Conservation (phyloP, 2,113 vertebrate genomes). For the Ranitomeya imitator region DNA sequence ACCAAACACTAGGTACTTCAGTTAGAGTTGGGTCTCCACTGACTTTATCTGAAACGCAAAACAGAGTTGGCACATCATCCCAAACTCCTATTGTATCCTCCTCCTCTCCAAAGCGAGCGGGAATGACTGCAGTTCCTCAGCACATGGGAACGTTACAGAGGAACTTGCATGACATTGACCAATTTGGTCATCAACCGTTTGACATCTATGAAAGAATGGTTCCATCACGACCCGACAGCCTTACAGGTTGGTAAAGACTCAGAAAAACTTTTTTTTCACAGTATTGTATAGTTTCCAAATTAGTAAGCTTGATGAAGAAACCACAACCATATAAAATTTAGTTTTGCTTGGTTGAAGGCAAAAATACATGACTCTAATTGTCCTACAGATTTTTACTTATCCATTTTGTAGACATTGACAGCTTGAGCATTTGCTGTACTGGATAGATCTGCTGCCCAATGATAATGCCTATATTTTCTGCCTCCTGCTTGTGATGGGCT, state of each 20-base stretch:
- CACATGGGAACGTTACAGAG: slow-evolving; percentile 87
- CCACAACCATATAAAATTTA: no score
- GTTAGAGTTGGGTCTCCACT: slow-evolving; percentile 84
- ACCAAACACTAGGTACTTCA: slow-evolving; percentile 70
- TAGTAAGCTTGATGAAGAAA: not conserved
- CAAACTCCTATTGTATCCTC: slow-evolving; percentile 81
- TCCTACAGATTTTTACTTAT: no score
- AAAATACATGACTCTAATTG: no score
- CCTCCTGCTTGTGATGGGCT: no score
- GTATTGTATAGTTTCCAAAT: not conserved
- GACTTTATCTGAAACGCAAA: slow-evolving; percentile 74
- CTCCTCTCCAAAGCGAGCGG: slow-evolving; percentile 81
- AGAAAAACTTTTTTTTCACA: not conserved
- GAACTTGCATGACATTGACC: slow-evolving; percentile 78
- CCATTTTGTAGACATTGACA: no score
- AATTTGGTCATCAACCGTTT: slow-evolving; percentile 83
- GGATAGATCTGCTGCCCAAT: no score
- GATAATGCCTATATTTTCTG: no score
- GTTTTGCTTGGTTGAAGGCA: not conserved
- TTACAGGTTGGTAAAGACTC: slow-evolving; percentile 79
- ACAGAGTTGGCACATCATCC: slow-evolving; percentile 72
- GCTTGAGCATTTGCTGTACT: no score
- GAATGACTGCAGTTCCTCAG: slow-evolving; percentile 91
- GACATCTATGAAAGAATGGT: slow-evolving; percentile 94
- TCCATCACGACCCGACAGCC: slow-evolving; percentile 87